These are phyloP conservation scores for Parapsyche elsis DNA, from an alignment of 1,140 invertebrate genomes.

Conservation along the genomic window DNA sequence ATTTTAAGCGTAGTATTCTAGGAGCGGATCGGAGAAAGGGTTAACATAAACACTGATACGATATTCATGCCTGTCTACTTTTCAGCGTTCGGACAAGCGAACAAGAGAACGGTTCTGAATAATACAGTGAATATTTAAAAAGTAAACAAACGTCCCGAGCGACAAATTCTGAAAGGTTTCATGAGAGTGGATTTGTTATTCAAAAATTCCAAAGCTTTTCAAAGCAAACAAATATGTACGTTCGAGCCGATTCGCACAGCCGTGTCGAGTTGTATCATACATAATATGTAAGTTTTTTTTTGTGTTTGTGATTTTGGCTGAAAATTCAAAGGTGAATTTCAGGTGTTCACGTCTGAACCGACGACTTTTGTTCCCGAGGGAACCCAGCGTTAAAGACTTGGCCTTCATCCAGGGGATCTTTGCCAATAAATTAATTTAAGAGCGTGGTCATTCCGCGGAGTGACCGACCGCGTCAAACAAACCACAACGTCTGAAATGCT, in stretches of 20 bases:
- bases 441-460: background rate
- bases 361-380: background rate
- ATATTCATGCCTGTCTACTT: constrained; percentile 13
- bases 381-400: background rate
- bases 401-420: background rate
- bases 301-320: too few species aligned
- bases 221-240: background rate
- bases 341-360: background rate
- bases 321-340: background rate
- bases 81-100: background rate
- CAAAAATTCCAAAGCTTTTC: background rate
- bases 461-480: too few species aligned
- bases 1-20: too few species aligned
- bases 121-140: background rate
- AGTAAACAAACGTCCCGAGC: constrained; percentile 1
- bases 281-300: too few species aligned
- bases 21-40: too few species aligned
- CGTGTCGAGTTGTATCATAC: too few species aligned
- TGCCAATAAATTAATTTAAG: constrained; percentile 29
- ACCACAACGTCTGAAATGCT: background rate
- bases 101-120: constrained; percentile 13
- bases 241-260: too few species aligned
- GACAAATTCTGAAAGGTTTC: background rate
- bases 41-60: background rate
- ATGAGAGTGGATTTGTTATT: background rate